phyloP scores from a whole-genome alignment of 1,140 invertebrate species.

The Andrena cerasifolii region DNA sequence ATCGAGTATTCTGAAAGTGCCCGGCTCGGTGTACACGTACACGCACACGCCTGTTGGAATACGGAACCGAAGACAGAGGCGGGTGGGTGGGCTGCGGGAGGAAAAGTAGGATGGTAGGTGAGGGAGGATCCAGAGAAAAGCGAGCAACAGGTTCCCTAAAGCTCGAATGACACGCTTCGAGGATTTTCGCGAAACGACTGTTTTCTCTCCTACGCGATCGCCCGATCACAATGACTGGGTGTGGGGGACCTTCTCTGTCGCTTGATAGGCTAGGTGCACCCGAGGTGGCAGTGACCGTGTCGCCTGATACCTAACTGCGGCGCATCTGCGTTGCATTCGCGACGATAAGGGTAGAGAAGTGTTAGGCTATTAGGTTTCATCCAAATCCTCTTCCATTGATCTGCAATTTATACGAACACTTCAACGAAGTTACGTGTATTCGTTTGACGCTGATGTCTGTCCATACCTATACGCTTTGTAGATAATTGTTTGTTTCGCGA shows the following conservation, averaged over 20 bases:
- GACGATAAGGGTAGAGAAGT: too few species aligned
- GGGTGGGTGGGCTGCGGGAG: conserved; percentile 11
- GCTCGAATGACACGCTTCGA: conserved; percentile 70
- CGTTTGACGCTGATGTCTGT: too few species aligned
- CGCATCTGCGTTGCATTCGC: too few species aligned
- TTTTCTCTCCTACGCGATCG: conserved; percentile 20
- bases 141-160: conserved; percentile 76
- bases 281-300: too few species aligned
- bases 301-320: too few species aligned
- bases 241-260: background rate
- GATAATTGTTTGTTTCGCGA: too few species aligned
- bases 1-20: conserved; percentile 62
- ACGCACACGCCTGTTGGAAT: background rate
- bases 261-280: too few species aligned
- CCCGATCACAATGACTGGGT: background rate
- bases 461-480: too few species aligned
- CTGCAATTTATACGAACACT: too few species aligned
- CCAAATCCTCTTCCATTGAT: too few species aligned
- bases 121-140: conserved; percentile 46
- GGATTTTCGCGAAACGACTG: conserved; percentile 65
- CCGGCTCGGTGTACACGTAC: conserved; percentile 45
- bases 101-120: conserved; percentile 41
- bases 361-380: too few species aligned
- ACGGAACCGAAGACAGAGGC: conserved; percentile 41
- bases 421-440: too few species aligned